Conservation (phyloP, 2,113 vertebrate species). For the Chamaea fasciata region DNA sequence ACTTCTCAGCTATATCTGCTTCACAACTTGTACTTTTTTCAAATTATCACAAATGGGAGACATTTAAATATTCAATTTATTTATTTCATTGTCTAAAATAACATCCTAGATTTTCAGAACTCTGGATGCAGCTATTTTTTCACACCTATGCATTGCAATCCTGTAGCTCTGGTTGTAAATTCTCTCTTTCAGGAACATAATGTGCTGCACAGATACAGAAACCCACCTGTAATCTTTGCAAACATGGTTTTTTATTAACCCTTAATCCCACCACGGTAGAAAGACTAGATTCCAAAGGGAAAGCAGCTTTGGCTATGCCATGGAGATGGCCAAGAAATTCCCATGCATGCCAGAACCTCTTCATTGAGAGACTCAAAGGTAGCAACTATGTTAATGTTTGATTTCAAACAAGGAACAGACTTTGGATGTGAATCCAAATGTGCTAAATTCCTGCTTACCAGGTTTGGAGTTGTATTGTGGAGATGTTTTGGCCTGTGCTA, state of each 20-base stretch:
- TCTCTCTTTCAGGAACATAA: neutral
- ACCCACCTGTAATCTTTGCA: neutral
- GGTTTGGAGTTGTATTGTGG: neutral
- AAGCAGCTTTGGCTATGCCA: neutral
- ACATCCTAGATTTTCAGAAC: neutral
- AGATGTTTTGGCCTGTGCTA: neutral
- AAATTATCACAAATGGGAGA: accelerated
- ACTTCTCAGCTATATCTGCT: neutral
- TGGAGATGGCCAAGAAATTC: neutral
- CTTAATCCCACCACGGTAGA: neutral
- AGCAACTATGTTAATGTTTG: neutral
- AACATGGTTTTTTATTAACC: neutral
- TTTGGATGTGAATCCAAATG: neutral
- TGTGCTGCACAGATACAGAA: neutral
- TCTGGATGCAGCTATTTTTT: neutral
- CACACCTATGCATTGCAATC: neutral
- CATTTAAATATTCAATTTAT: neutral
- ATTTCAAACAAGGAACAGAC: neutral
- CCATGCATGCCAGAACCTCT: neutral
- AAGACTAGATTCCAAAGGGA: neutral
- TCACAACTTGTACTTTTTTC: neutral
- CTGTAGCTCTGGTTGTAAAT: neutral
- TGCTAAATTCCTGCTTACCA: neutral
- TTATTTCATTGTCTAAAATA: neutral
- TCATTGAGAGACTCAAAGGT: neutral